Evolutionary conservation across 2,797 vertebrate species (phyloP).

Genomic region (Pteronotus mesoamericanus): DNA sequence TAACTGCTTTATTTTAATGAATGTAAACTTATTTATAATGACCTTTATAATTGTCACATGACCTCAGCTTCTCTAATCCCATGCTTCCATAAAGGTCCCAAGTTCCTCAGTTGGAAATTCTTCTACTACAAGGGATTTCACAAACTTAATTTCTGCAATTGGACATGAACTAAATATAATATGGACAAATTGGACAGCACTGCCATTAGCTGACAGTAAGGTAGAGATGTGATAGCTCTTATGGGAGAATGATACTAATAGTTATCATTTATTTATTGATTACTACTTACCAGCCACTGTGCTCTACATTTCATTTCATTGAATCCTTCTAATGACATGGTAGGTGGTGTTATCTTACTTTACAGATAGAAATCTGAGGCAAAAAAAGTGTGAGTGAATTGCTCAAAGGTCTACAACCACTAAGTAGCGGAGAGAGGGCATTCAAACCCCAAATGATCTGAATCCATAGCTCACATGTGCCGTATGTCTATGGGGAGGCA

Average conservation of each 20-base stretch:
- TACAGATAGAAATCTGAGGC: neutral
- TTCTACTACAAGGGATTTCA: neutral
- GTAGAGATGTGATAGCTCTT: neutral
- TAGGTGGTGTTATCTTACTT: neutral
- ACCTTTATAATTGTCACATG: neutral
- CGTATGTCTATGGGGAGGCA: neutral
- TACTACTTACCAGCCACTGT: neutral
- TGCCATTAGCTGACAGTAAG: neutral
- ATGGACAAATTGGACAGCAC: neutral
- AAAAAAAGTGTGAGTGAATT: neutral
- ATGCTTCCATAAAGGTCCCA: neutral
- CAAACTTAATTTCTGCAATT: neutral
- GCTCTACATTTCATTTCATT: neutral
- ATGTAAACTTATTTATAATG: neutral
- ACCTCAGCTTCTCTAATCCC: neutral
- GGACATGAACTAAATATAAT: neutral
- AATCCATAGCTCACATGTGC: neutral
- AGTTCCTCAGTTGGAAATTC: conserved; percentile 13
- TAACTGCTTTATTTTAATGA: neutral
- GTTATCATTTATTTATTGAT: neutral
- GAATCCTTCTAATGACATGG: neutral
- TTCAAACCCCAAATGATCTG: neutral
- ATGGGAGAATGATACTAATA: neutral
- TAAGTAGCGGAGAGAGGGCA: neutral
- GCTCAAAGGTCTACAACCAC: neutral